A percentile compares a stretch with the other conserved stretches of the same genome.
Conservation (phyloP, 35 echinoderm and acorn worm genomes). For the Nesometra sesokonis region DNA sequence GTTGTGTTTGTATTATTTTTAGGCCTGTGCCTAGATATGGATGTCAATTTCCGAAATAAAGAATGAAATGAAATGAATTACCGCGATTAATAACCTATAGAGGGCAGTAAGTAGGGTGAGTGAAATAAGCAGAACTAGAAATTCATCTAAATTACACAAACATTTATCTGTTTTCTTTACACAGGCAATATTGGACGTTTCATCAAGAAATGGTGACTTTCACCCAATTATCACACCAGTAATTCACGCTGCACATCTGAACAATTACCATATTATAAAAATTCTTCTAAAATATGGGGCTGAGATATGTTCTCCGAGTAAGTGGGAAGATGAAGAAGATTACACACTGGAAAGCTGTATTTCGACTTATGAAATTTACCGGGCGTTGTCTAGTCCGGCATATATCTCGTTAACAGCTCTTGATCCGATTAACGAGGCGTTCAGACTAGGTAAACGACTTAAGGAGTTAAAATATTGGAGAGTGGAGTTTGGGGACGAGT, state of each 20-base stretch:
- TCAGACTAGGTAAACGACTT: neutral
- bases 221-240: neutral
- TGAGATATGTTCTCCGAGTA: neutral
- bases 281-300: neutral
- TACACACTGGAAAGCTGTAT: constrained; percentile 1
- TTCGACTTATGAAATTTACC: neutral
- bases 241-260: constrained; percentile 3
- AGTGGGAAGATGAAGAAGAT: neutral
- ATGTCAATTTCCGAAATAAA: no score
- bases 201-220: neutral
- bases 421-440: constrained; percentile 8
- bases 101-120: neutral
- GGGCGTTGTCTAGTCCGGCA: neutral
- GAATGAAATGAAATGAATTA: neutral
- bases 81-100: neutral
- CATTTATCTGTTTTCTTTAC: neutral
- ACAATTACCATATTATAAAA: constrained; percentile 12
- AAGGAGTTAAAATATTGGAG: neutral
- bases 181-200: neutral
- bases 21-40: no score
- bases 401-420: neutral
- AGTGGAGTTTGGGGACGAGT: neutral
- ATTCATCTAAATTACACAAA: neutral
- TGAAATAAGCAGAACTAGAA: neutral
- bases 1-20: no score